Conservation (phyloP, 2,888 invertebrate species). For the Lithophane leautieri region DNA sequence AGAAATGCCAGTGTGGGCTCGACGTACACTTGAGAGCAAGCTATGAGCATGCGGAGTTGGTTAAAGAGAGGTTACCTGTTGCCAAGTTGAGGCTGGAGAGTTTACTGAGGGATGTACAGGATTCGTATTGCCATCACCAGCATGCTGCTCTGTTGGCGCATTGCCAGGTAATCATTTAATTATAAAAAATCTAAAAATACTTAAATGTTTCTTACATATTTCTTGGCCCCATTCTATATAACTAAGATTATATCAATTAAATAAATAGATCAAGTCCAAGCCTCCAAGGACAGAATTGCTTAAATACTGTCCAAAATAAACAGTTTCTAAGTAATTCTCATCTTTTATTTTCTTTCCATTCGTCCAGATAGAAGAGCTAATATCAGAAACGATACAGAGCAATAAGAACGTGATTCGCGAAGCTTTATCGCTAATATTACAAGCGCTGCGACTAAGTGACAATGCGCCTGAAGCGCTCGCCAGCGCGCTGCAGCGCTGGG, state of each 20-base stretch:
- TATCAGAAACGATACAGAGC: conserved; percentile 77
- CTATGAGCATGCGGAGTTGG: conserved; percentile 80
- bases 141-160: conserved; percentile 82
- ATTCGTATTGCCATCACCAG: conserved; percentile 85
- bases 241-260: background rate
- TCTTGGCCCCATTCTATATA: background rate
- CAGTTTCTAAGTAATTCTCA: background rate
- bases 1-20: conserved; percentile 78
- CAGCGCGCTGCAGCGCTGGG: conserved; percentile 83
- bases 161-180: conserved; percentile 72
- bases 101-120: conserved; percentile 80
- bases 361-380: conserved; percentile 82
- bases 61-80: conserved; percentile 78
- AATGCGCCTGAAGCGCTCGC: conserved; percentile 74
- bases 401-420: conserved; percentile 79
- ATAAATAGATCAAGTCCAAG: background rate
- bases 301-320: background rate
- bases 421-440: conserved; percentile 78
- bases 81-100: conserved; percentile 80
- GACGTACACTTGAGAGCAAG: conserved; percentile 71
- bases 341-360: too few species aligned
- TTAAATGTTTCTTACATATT: background rate
- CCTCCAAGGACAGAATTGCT: background rate
- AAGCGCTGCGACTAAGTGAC: conserved; percentile 79
- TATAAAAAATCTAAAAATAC: background rate